Conservation (phyloP, 2,888 invertebrate genomes). For the Aspidiotus rigidus region DNA sequence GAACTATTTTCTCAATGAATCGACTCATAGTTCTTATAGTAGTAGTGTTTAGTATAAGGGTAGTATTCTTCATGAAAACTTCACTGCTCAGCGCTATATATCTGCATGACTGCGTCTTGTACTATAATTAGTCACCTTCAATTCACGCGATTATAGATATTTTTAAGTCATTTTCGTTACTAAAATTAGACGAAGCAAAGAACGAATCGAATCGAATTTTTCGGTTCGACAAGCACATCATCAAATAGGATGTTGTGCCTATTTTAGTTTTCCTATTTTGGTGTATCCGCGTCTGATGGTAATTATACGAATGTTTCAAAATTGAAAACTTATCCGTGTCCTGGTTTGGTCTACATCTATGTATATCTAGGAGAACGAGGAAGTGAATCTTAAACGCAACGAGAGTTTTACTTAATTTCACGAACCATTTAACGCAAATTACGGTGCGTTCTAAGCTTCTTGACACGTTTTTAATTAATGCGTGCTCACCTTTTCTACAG, state of each 20-base stretch:
- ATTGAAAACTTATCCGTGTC: neutral
- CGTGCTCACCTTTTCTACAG: slow-evolving; percentile 4
- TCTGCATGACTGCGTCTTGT: no score
- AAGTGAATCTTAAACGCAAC: neutral
- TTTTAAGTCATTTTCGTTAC: neutral
- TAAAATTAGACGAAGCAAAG: neutral
- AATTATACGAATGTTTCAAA: neutral
- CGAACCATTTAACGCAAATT: slow-evolving; percentile 28
- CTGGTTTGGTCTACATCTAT: neutral
- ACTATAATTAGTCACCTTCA: no score
- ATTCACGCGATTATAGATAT: no score
- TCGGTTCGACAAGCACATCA: neutral
- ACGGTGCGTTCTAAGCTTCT: slow-evolving; percentile 7
- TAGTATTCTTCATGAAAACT: no score
- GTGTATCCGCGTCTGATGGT: neutral
- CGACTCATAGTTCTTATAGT: no score
- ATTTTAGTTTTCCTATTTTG: neutral
- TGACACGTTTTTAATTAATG: slow-evolving; percentile 15
- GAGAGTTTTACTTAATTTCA: slow-evolving; percentile 27
- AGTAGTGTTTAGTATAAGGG: no score
- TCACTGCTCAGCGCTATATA: no score
- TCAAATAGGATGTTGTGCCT: neutral
- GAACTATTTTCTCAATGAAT: no score
- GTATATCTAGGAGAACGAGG: neutral
- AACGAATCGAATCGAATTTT: neutral